phyloP scores from a whole-genome alignment of 2,797 vertebrate species.

The Xenentodon cancila region DNA sequence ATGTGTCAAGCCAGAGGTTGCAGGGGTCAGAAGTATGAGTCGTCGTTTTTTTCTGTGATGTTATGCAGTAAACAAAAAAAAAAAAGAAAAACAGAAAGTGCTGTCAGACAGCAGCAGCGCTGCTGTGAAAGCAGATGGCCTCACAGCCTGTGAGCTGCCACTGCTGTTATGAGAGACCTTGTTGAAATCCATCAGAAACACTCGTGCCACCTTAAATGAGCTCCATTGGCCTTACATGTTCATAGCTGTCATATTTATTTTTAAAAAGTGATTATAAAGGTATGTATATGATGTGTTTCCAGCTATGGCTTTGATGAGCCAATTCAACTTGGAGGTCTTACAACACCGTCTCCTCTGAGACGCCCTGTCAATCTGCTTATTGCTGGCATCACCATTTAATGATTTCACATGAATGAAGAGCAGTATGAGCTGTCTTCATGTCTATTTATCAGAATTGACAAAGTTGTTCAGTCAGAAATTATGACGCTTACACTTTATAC shows the following conservation, averaged over 20 bases:
- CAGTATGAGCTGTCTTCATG: constrained; percentile 16
- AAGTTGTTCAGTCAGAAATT: constrained; percentile 44
- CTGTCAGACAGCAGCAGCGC: constrained; percentile 50
- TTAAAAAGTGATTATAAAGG: not conserved
- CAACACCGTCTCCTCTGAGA: not conserved
- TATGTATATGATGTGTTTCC: not conserved
- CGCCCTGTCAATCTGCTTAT: constrained; percentile 17
- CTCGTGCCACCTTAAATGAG: not conserved
- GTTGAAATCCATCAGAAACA: constrained; percentile 17
- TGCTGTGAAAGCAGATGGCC: constrained; percentile 63
- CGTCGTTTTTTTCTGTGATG: constrained; percentile 51
- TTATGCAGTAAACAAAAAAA: constrained; percentile 28
- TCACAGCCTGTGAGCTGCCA: constrained; percentile 54
- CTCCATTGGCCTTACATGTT: not conserved
- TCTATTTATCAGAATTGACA: constrained; percentile 57
- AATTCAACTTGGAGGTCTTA: not conserved
- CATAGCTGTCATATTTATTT: not conserved
- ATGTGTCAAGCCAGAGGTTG: constrained; percentile 29
- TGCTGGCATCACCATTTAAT: constrained; percentile 21
- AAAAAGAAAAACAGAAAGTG: not conserved
- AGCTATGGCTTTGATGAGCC: not conserved
- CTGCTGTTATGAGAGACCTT: constrained; percentile 16
- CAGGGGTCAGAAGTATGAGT: constrained; percentile 49
- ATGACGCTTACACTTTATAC: constrained; percentile 40
- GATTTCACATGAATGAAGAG: constrained; percentile 25